These are phyloP conservation scores for Patella ulyssiponensis DNA, from an alignment of 2,888 invertebrate species.

Conservation along the genomic window DNA sequence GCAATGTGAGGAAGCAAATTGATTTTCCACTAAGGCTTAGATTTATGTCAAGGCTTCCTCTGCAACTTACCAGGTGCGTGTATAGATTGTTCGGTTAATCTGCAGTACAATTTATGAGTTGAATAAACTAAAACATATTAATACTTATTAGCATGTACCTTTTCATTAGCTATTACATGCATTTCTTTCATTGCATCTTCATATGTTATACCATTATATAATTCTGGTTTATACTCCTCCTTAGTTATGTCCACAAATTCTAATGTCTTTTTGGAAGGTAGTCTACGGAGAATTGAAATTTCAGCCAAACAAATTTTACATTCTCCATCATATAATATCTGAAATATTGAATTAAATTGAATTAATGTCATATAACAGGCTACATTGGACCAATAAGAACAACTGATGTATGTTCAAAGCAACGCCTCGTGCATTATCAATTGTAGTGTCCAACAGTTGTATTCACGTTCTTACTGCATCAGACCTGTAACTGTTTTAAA, in stretches of 20 bases:
- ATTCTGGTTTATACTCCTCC: slow-evolving; percentile 32
- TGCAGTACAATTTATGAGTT: neutral
- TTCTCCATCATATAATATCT: slow-evolving; percentile 45
- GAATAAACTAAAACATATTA: neutral
- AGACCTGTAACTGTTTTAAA: too few relatives aligned
- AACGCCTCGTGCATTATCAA: too few relatives aligned
- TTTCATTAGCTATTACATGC: slow-evolving; percentile 42
- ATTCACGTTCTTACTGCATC: too few relatives aligned
- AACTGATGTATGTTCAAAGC: too few relatives aligned
- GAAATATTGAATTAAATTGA: neutral
- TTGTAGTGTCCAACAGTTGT: too few relatives aligned
- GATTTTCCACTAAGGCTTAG: too few relatives aligned
- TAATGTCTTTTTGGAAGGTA: slow-evolving; percentile 25
- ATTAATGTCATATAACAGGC: too few relatives aligned
- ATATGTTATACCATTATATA: slow-evolving; percentile 36
- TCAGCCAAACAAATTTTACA: slow-evolving; percentile 41
- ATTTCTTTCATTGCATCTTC: slow-evolving; percentile 44
- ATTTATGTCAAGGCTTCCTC: too few relatives aligned
- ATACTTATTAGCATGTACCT: slow-evolving; percentile 23
- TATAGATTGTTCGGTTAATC: neutral
- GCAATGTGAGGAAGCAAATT: too few relatives aligned
- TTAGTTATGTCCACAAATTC: slow-evolving; percentile 41
- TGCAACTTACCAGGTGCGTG: too few relatives aligned
- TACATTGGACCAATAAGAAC: too few relatives aligned
- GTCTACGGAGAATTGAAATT: slow-evolving; percentile 31